phyloP scores from a whole-genome alignment of 2,888 invertebrate species.

The Thera obeliscata region DNA sequence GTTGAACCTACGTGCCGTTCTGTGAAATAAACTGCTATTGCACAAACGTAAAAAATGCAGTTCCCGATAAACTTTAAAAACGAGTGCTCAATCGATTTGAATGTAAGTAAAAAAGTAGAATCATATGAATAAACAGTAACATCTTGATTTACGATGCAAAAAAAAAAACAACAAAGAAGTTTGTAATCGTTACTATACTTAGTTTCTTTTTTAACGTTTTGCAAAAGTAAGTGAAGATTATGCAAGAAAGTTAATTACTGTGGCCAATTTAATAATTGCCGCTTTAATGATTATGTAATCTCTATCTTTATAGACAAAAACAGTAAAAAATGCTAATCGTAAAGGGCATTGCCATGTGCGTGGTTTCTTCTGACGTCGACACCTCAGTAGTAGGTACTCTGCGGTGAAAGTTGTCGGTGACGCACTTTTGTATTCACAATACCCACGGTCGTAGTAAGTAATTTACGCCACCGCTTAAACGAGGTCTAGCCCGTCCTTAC shows the following conservation, averaged over 20 bases:
- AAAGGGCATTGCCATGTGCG: slow-evolving; percentile 35
- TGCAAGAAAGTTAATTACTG: too few relatives aligned
- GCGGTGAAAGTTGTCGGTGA: slow-evolving; percentile 80
- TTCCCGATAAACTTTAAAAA: slow-evolving; percentile 4
- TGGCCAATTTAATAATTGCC: too few relatives aligned
- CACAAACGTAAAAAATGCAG: too few relatives aligned
- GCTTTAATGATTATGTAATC: background rate
- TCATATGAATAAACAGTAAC: too few relatives aligned
- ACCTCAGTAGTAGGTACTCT: slow-evolving; percentile 40
- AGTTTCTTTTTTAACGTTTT: too few relatives aligned
- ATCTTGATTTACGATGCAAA: too few relatives aligned
- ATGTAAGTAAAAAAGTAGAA: background rate
- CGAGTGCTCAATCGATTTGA: background rate
- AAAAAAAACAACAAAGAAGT: too few relatives aligned
- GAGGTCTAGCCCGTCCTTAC: slow-evolving; percentile 56
- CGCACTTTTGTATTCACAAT: slow-evolving; percentile 76
- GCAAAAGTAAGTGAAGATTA: too few relatives aligned
- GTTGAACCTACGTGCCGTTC: too few relatives aligned
- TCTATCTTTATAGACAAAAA: background rate
- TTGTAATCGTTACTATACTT: too few relatives aligned
- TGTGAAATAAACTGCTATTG: too few relatives aligned
- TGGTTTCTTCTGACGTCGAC: slow-evolving; percentile 32
- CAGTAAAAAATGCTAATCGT: slow-evolving; percentile 22
- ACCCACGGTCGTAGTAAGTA: slow-evolving; percentile 59
- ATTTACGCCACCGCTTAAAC: slow-evolving; percentile 66